Evolutionary conservation across 1,140 invertebrate species (phyloP).

Genomic region (Drosophila pruinosa): DNA sequence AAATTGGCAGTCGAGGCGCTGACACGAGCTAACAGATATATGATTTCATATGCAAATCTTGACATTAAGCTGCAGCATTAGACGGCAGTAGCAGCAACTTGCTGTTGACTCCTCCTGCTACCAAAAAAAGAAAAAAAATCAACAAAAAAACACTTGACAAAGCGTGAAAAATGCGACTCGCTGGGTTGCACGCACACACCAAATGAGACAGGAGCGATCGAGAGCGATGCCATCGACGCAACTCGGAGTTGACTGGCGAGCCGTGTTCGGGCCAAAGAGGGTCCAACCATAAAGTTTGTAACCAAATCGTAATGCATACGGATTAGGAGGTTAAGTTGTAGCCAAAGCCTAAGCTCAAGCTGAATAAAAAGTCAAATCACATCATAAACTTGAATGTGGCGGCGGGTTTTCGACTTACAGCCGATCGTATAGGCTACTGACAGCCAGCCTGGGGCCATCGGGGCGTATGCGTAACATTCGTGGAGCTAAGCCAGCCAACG

Average conservation of each 20-base stretch:
- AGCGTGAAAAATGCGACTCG: conserved; percentile 67
- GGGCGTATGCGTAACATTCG: conserved; percentile 73
- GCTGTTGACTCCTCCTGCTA: conserved; percentile 56
- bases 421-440: conserved; percentile 24
- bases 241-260: conserved; percentile 51
- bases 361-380: conserved; percentile 60
- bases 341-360: conserved; percentile 41
- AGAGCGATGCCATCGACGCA: conserved; percentile 41
- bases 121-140: conserved; percentile 7
- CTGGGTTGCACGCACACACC: conserved; percentile 31
- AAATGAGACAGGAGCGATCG: conserved; percentile 24
- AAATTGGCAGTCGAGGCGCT: conserved; percentile 32
- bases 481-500: conserved; percentile 12
- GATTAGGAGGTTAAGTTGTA: conserved; percentile 65
- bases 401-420: conserved; percentile 5
- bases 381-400: conserved; percentile 36
- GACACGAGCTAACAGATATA: conserved; percentile 61
- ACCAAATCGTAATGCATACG: conserved; percentile 25
- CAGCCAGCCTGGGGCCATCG: conserved; percentile 62
- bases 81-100: conserved; percentile 25
- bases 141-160: conserved; percentile 50
- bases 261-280: conserved; percentile 6
- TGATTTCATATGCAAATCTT: conserved; percentile 80
- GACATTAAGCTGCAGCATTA: conserved; percentile 74
- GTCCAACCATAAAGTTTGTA: not conserved